phyloP scores from a whole-genome alignment of 2,888 invertebrate genomes.

The Megalurothrips usitatus region DNA sequence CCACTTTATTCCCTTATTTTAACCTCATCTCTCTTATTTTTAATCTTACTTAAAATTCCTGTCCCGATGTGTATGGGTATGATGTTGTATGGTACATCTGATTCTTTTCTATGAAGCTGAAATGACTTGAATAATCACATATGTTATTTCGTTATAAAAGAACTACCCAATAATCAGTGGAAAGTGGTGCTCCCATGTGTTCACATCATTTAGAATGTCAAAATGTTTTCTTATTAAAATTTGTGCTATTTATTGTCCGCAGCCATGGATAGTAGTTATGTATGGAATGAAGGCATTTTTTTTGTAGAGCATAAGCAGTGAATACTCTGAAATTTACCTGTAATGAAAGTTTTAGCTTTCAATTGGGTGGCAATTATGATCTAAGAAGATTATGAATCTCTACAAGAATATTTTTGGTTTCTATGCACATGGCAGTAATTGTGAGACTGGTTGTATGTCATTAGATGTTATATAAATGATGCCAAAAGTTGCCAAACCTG shows the following conservation, averaged over 20 bases:
- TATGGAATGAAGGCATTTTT: background rate
- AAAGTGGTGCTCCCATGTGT: conserved; percentile 19
- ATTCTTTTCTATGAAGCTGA: background rate
- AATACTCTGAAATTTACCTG: background rate
- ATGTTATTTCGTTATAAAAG: background rate
- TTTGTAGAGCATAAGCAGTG: background rate
- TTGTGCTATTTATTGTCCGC: background rate
- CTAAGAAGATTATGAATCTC: background rate
- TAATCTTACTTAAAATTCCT: background rate
- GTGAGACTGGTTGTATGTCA: conserved; percentile 24
- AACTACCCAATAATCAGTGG: background rate
- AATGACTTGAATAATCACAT: background rate
- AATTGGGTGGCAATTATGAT: background rate
- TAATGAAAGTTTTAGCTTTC: background rate
- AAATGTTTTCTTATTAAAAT: background rate
- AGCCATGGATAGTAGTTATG: conserved; percentile 2
- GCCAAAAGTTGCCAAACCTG: conserved; percentile 18
- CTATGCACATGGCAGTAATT: conserved; percentile 20
- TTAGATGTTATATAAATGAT: conserved; percentile 21
- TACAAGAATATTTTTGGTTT: background rate
- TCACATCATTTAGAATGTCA: background rate
- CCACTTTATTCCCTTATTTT: background rate
- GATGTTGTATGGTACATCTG: background rate
- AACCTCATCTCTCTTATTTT: background rate
- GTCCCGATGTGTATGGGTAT: background rate